Percentiles rank a stretch among this genome's conserved stretches.
Conservation (phyloP, 1,140 invertebrate species). For the Rhagoletis pomonella region DNA sequence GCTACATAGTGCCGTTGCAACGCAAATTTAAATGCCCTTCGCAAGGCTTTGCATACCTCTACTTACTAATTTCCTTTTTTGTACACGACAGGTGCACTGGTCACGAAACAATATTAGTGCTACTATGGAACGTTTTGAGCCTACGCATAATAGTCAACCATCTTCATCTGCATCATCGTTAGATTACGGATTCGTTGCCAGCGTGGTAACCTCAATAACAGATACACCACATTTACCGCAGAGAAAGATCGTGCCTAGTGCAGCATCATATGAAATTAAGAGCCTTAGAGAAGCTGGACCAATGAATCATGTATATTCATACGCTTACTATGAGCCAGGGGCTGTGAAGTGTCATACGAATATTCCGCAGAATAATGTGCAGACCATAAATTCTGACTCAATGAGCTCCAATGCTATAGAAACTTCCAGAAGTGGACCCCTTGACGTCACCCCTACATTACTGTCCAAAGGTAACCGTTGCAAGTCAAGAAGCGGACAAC, state of each 20-base stretch:
- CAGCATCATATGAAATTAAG: conserved; percentile 52
- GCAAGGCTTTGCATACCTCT: too few species aligned
- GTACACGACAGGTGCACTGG: conserved; percentile 68
- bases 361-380: conserved; percentile 75
- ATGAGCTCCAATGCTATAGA: conserved; percentile 56
- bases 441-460: conserved; percentile 72
- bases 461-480: conserved; percentile 70
- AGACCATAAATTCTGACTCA: conserved; percentile 56
- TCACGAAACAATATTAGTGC: conserved; percentile 78
- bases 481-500: conserved; percentile 64
- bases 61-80: not conserved
- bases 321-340: conserved; percentile 85
- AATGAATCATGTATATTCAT: conserved; percentile 80
- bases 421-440: conserved; percentile 70
- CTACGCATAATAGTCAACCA: conserved; percentile 67
- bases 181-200: conserved; percentile 71
- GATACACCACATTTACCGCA: conserved; percentile 63
- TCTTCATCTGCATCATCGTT: conserved; percentile 68
- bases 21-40: too few species aligned
- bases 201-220: conserved; percentile 67
- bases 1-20: too few species aligned
- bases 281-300: conserved; percentile 59
- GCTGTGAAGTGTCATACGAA: conserved; percentile 77
- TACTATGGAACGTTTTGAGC: conserved; percentile 79
- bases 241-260: conserved; percentile 50